Evolutionary conservation across 2,888 invertebrate species (phyloP).

Genomic region (Hydraecia micacea): DNA sequence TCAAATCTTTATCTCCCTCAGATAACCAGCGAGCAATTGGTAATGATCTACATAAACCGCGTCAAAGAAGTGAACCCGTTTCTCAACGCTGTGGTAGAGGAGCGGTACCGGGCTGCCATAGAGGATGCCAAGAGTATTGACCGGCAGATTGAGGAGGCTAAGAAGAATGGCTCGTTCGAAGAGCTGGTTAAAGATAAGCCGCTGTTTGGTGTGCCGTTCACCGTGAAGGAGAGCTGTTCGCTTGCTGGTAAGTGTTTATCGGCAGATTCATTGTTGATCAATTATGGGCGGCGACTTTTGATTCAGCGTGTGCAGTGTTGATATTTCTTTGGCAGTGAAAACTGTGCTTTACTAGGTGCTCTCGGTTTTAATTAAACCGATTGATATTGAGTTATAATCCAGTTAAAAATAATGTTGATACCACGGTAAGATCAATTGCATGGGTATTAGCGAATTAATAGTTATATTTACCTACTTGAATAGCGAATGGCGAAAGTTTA

Average conservation of each 20-base stretch:
- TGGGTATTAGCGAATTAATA: neutral
- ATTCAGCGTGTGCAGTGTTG: neutral
- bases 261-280: neutral
- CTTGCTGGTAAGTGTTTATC: slow-evolving; percentile 91
- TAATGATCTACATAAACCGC: slow-evolving; percentile 91
- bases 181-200: slow-evolving; percentile 90
- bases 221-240: slow-evolving; percentile 95
- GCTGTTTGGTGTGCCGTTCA: slow-evolving; percentile 95
- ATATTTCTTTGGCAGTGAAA: neutral
- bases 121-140: slow-evolving; percentile 92
- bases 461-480: neutral
- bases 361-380: neutral
- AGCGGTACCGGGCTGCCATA: slow-evolving; percentile 91
- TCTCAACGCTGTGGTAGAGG: slow-evolving; percentile 93
- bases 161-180: slow-evolving; percentile 75
- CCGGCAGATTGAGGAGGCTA: slow-evolving; percentile 74
- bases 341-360: neutral
- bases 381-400: neutral
- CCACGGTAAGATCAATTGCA: neutral
- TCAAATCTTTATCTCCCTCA: slow-evolving; percentile 68
- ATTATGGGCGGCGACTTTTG: neutral
- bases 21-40: slow-evolving; percentile 91
- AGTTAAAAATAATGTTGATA: no score
- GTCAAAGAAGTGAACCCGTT: slow-evolving; percentile 92
- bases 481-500: neutral